phyloP scores from a whole-genome alignment of 2,797 vertebrate genomes.

The Coracias cyanogaster region DNA sequence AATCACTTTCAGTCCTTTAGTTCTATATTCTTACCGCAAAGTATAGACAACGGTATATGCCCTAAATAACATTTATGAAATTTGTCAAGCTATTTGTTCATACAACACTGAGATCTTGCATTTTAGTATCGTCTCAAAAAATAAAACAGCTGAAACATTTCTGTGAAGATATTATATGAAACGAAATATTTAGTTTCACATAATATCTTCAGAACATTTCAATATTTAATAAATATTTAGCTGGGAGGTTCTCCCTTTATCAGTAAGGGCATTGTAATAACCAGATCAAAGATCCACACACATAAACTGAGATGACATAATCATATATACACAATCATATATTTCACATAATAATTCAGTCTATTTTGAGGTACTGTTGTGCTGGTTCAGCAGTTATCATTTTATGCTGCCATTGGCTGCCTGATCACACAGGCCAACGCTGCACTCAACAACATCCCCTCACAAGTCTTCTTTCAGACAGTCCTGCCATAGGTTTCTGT shows the following conservation, averaged over 20 bases:
- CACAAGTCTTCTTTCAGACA: no score
- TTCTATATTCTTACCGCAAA: not conserved
- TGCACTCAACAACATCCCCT: no score
- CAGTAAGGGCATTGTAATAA: not conserved
- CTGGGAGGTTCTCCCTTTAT: not conserved
- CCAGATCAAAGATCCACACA: not conserved
- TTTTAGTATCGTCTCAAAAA: constrained; percentile 23
- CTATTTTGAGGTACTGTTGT: not conserved
- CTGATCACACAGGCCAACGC: no score
- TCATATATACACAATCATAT: not conserved
- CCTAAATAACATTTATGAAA: constrained; percentile 7
- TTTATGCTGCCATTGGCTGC: no score
- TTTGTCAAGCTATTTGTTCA: constrained; percentile 18
- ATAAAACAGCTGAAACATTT: constrained; percentile 20
- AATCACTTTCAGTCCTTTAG: not conserved
- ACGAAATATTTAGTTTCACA: constrained; percentile 46
- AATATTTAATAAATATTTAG: constrained; percentile 50
- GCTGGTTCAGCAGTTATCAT: no score
- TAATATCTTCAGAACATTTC: constrained; percentile 36
- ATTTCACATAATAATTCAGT: not conserved
- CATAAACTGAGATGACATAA: not conserved
- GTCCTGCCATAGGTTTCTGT: no score
- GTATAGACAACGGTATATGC: not conserved
- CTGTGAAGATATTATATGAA: not conserved
- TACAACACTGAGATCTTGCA: not conserved